Evolutionary conservation across 2,888 invertebrate genomes (phyloP).

Genomic region (Epirrhoe tristata): DNA sequence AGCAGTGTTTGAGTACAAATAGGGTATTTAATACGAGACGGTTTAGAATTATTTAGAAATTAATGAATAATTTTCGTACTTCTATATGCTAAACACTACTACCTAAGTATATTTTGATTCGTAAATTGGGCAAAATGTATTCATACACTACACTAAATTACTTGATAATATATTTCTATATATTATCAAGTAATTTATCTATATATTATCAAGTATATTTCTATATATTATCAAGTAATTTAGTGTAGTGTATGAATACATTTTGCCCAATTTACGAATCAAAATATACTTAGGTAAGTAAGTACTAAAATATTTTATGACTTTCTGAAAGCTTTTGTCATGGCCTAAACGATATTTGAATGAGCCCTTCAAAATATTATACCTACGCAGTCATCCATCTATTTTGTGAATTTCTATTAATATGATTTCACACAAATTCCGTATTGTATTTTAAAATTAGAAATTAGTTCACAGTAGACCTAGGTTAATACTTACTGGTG

Average conservation of each 20-base stretch:
- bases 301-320: too few species aligned
- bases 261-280: neutral
- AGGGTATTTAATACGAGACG: neutral
- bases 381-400: too few species aligned
- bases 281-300: too few species aligned
- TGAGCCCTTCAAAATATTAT: too few species aligned
- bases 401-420: too few species aligned
- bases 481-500: neutral
- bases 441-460: neutral
- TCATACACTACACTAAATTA: neutral
- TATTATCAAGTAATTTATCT: too few species aligned
- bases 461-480: neutral
- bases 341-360: too few species aligned
- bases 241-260: neutral
- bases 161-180: neutral
- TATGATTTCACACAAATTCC: too few species aligned
- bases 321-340: too few species aligned
- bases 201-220: too few species aligned
- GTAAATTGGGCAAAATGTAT: neutral
- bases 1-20: conserved; percentile 1
- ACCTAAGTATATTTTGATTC: too few species aligned
- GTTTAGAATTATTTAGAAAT: too few species aligned
- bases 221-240: neutral
- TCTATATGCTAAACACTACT: neutral
- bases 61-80: neutral